Evolutionary conservation across 2,113 vertebrate species (phyloP).

Genomic region (Mungos mungo): DNA sequence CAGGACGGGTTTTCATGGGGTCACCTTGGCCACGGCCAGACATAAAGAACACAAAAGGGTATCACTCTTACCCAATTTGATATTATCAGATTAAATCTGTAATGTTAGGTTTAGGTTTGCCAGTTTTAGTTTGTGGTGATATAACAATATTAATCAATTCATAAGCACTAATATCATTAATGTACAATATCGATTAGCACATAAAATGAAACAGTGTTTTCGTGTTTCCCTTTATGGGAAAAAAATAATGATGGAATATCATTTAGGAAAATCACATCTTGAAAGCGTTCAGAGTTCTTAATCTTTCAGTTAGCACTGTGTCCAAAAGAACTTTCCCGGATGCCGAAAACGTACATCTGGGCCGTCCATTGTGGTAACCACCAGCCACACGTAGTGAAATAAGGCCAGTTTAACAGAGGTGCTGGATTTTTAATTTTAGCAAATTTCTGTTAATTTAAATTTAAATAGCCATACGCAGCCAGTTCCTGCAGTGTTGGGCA

Average conservation of each 20-base stretch:
- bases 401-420: background rate
- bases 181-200: background rate
- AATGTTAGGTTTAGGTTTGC: background rate
- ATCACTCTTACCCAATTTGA: background rate
- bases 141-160: background rate
- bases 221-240: background rate
- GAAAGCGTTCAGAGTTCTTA: background rate
- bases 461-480: background rate
- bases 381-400: background rate
- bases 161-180: background rate
- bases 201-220: background rate
- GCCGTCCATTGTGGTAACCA: background rate
- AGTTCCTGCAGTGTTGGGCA: accelerated
- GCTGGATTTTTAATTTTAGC: background rate
- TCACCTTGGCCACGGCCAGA: background rate
- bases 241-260: background rate
- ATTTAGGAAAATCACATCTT: background rate
- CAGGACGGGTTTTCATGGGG: background rate
- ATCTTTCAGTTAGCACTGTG: background rate
- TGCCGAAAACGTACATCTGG: background rate
- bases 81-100: background rate
- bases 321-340: background rate
- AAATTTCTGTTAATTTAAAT: background rate
- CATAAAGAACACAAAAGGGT: background rate
- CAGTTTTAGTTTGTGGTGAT: background rate